A percentile compares a stretch with the other conserved stretches of the same genome.
phyloP scores from a whole-genome alignment of 2,797 vertebrate species.

The Xiphophorus birchmanni region DNA sequence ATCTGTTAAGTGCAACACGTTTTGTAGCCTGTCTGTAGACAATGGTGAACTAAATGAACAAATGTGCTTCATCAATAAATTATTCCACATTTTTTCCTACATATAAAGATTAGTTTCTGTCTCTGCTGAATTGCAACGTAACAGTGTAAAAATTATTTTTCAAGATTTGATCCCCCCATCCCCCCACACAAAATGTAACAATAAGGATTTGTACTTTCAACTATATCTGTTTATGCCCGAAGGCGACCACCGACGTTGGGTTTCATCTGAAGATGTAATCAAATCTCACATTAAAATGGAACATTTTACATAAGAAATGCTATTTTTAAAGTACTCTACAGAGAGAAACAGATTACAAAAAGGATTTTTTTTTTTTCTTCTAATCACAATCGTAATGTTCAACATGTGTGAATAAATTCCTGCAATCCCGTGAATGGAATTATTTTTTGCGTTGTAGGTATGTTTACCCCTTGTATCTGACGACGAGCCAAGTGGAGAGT shows the following conservation, averaged over 20 bases:
- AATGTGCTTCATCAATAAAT: background rate
- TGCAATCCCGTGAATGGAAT: constrained; percentile 39
- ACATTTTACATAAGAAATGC: background rate
- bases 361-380: background rate
- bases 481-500: constrained; percentile 53
- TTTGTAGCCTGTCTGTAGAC: background rate
- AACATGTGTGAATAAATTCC: constrained; percentile 27
- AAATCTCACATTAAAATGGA: background rate
- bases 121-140: background rate
- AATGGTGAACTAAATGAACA: background rate
- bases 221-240: background rate
- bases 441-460: constrained; percentile 40
- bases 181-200: background rate
- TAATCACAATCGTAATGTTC: constrained; percentile 23
- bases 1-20: background rate
- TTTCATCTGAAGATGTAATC: background rate
- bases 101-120: background rate
- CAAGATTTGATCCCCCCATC: background rate
- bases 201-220: background rate
- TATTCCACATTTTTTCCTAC: background rate
- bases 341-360: background rate
- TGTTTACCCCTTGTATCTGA: constrained; percentile 39
- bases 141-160: background rate
- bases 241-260: background rate
- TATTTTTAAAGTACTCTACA: background rate